Percentiles rank a stretch among this genome's conserved stretches.
These are phyloP conservation scores for Rhynchonema sp. DNA, from an alignment of 2,888 invertebrate genomes.

Conservation along the genomic window DNA sequence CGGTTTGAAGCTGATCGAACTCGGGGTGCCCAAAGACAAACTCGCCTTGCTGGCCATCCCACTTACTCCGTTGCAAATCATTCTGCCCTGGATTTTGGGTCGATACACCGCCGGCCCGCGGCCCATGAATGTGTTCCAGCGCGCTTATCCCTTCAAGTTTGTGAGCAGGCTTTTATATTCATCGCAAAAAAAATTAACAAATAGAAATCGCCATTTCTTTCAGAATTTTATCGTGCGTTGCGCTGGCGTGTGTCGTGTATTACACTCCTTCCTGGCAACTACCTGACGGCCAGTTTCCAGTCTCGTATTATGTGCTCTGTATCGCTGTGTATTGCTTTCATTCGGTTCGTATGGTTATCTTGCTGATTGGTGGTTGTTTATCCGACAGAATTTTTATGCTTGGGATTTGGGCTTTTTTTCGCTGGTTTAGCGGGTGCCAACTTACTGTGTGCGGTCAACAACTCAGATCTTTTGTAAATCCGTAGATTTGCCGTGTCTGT, in stretches of 20 bases:
- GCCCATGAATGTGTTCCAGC: conserved; percentile 68
- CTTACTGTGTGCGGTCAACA: too few species aligned
- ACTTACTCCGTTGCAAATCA: conserved; percentile 73
- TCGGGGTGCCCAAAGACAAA: conserved; percentile 83
- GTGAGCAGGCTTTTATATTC: neutral
- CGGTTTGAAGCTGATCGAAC: conserved; percentile 77
- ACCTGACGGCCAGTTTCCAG: conserved; percentile 43
- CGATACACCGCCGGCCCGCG: conserved; percentile 64
- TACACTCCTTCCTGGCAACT: conserved; percentile 55
- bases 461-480: too few species aligned
- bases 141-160: conserved; percentile 59
- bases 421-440: too few species aligned
- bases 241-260: conserved; percentile 64
- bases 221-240: conserved; percentile 60
- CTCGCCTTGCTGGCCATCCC: conserved; percentile 78
- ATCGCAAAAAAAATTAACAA: neutral
- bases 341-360: too few species aligned
- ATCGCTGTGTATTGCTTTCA: conserved; percentile 64
- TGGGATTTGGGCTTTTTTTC: too few species aligned
- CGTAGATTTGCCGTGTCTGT: too few species aligned
- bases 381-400: too few species aligned
- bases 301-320: conserved; percentile 50
- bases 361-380: too few species aligned
- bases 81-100: conserved; percentile 66
- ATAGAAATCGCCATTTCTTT: neutral